A percentile compares a stretch with the other conserved stretches of the same genome.
phyloP scores from a whole-genome alignment of 2,888 invertebrate genomes.

The Crematogaster levior region DNA sequence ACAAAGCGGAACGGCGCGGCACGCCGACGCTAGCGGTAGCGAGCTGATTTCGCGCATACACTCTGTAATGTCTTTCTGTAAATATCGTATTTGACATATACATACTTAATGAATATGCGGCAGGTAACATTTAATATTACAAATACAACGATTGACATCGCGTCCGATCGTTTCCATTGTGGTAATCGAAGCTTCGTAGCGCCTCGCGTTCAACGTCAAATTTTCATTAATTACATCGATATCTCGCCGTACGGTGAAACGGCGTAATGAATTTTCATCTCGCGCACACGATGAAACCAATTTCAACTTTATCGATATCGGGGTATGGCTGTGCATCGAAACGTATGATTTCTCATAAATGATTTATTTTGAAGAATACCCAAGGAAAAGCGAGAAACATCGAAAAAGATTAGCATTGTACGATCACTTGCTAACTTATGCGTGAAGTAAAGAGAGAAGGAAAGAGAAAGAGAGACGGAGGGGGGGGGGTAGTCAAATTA shows the following conservation, averaged over 20 bases:
- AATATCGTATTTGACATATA: constrained; percentile 31
- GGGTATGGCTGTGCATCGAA: not conserved
- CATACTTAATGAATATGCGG: not conserved
- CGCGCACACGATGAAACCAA: constrained; percentile 3
- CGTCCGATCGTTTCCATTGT: constrained; percentile 9
- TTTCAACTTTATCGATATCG: constrained; percentile 39
- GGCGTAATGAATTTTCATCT: constrained; percentile 37
- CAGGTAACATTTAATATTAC: constrained; percentile 39
- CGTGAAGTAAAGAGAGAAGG: not conserved
- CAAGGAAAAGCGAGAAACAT: not conserved
- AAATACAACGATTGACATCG: constrained; percentile 29
- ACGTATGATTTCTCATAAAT: constrained; percentile 30
- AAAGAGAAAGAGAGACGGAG: not conserved
- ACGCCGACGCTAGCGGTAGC: not conserved
- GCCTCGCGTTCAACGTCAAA: constrained; percentile 16
- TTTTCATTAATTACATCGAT: constrained; percentile 52
- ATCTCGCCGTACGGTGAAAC: constrained; percentile 23
- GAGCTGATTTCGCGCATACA: constrained; percentile 1
- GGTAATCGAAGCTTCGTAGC: constrained; percentile 4
- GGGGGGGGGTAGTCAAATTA: constrained; percentile 9
- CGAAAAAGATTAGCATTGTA: not conserved
- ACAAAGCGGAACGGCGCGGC: constrained; percentile 42
- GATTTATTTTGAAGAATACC: constrained; percentile 29
- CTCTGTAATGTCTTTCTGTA: not conserved
- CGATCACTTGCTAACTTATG: not conserved